phyloP scores from a whole-genome alignment of 35 echinoderm and acorn worm genomes.

The Lytechinus pictus region DNA sequence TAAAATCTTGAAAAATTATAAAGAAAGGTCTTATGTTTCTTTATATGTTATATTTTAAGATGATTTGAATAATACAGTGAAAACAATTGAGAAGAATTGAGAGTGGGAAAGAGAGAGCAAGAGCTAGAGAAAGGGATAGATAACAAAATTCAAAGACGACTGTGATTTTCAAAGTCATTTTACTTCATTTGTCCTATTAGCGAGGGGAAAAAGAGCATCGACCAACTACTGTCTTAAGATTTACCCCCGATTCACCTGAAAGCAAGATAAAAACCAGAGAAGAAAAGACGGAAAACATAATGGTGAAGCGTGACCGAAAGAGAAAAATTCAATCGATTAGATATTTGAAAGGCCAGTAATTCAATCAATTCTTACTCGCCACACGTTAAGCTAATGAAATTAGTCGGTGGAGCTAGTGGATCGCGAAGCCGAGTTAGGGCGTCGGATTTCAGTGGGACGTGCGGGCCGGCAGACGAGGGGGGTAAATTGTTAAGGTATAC shows the following conservation, averaged over 20 bases:
- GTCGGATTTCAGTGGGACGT: constrained; percentile 31
- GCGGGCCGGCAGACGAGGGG: constrained; percentile 28
- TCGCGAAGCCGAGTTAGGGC: neutral
- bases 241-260: neutral
- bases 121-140: neutral
- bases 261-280: neutral
- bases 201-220: constrained; percentile 12
- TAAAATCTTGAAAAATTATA: too few species aligned
- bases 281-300: constrained; percentile 36
- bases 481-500: constrained; percentile 54
- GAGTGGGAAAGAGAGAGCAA: neutral
- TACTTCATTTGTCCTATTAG: constrained; percentile 8
- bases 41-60: too few species aligned
- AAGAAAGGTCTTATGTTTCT: too few species aligned
- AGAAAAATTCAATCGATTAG: constrained; percentile 56
- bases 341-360: constrained; percentile 54
- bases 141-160: neutral
- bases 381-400: constrained; percentile 59
- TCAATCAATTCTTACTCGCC: constrained; percentile 56
- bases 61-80: too few species aligned
- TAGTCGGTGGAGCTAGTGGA: constrained; percentile 33
- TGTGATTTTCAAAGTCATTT: constrained; percentile 20
- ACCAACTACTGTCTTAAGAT: constrained; percentile 20
- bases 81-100: neutral
- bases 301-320: constrained; percentile 51